Percentiles rank a stretch among this genome's conserved stretches.
Evolutionary conservation across 2,797 vertebrate genomes (phyloP).

Genomic region (Xiphorhynchus erythropygius): DNA sequence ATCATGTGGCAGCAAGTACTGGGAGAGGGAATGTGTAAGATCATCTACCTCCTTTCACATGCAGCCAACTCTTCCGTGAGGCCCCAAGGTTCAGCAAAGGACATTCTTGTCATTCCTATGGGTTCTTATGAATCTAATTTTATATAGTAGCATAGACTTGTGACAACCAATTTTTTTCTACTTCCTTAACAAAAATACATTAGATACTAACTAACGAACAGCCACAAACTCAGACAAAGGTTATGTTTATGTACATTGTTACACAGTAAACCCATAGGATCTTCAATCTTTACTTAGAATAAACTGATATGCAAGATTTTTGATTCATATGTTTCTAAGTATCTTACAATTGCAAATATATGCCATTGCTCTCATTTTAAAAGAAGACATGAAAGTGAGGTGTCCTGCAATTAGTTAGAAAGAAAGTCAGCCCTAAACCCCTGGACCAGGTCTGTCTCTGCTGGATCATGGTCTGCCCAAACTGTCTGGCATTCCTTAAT

Average conservation of each 20-base stretch:
- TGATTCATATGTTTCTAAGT: not conserved
- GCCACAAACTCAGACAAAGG: not conserved
- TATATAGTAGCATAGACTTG: not conserved
- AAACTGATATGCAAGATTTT: not conserved
- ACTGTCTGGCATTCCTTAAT: not conserved
- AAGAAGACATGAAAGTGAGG: not conserved
- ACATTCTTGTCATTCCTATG: constrained; percentile 23
- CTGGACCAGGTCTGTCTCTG: not conserved
- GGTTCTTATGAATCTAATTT: not conserved
- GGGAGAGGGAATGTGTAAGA: constrained; percentile 6
- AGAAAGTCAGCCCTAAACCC: not conserved
- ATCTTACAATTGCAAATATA: not conserved
- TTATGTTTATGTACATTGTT: not conserved
- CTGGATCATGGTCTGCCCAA: not conserved
- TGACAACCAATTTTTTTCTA: not conserved
- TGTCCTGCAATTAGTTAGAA: not conserved
- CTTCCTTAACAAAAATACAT: not conserved
- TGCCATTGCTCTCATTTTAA: not conserved
- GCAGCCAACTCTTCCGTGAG: not conserved
- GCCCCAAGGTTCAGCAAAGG: not conserved
- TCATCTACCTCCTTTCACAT: not conserved
- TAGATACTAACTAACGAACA: not conserved
- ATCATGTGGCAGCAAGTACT: constrained; percentile 43
- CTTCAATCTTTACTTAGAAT: not conserved
- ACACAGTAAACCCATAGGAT: not conserved